Evolutionary conservation across 1,140 invertebrate genomes (phyloP).

Genomic region (Halesus radiatus): DNA sequence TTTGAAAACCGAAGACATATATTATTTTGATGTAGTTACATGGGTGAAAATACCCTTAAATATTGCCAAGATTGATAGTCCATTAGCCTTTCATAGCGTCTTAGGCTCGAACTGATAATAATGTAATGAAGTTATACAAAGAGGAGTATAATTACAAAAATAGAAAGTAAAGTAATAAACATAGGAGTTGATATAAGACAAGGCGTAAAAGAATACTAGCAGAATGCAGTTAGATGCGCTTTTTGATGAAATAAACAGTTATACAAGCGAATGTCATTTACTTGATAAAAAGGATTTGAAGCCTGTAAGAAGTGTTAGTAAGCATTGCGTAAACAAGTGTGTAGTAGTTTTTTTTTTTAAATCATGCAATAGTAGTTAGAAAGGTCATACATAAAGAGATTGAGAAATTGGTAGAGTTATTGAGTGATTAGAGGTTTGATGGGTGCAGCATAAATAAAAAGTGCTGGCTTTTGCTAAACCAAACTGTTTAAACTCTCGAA

Average conservation of each 20-base stretch:
- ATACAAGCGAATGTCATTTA: not conserved
- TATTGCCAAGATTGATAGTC: conserved; percentile 8
- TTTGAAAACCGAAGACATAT: not conserved
- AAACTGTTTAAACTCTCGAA: conserved; percentile 48
- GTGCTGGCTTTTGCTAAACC: conserved; percentile 52
- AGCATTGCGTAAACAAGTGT: conserved; percentile 25
- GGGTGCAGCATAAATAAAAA: conserved; percentile 9
- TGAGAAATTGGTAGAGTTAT: not conserved
- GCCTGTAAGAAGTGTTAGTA: conserved; percentile 26
- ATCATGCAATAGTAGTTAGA: not conserved
- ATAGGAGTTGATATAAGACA: not conserved
- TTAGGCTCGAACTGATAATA: not conserved
- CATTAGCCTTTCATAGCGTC: not conserved
- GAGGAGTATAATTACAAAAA: not conserved
- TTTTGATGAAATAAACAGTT: not conserved
- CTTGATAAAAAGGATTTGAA: conserved; percentile 20
- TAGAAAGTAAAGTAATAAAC: not conserved
- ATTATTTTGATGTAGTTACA: not conserved
- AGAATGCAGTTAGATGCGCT: conserved; percentile 29
- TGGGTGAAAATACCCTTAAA: not conserved
- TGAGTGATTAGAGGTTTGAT: conserved; percentile 6
- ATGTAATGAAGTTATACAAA: not conserved
- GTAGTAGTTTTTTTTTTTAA: conserved; percentile 2
- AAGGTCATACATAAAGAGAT: not conserved
- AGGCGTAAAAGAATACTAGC: conserved; percentile 10